A percentile compares a stretch with the other conserved stretches of the same genome.
Evolutionary conservation across 2,888 invertebrate species (phyloP).

Genomic region (Drosophila formosana): DNA sequence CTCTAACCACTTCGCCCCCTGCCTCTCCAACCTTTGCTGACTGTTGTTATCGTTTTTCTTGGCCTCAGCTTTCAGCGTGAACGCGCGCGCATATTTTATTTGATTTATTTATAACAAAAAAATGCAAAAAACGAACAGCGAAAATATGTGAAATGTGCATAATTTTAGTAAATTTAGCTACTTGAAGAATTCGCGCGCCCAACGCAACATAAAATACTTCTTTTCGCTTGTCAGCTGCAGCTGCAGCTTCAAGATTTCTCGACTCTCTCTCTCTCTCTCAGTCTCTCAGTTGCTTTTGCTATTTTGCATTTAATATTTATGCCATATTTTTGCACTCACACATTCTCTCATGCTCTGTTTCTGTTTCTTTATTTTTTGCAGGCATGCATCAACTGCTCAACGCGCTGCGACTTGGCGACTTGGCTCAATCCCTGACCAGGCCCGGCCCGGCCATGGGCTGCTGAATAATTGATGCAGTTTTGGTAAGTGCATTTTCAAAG

Average conservation of each 20-base stretch:
- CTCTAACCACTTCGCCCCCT: constrained; percentile 8
- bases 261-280: constrained; percentile 10
- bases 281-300: too few species aligned
- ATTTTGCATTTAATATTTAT: constrained; percentile 80
- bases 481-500: constrained; percentile 78
- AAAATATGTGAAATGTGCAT: constrained; percentile 54
- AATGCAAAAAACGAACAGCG: background rate
- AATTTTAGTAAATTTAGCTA: constrained; percentile 71
- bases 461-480: constrained; percentile 81
- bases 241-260: constrained; percentile 46
- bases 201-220: constrained; percentile 1
- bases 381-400: constrained; percentile 81
- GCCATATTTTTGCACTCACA: constrained; percentile 50
- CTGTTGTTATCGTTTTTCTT: constrained; percentile 61
- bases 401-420: constrained; percentile 76
- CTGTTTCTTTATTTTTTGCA: constrained; percentile 58
- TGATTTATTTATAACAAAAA: constrained; percentile 76
- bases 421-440: constrained; percentile 77
- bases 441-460: constrained; percentile 70
- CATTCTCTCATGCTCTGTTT: constrained; percentile 7
- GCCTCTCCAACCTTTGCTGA: constrained; percentile 2
- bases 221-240: constrained; percentile 4
- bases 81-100: constrained; percentile 81
- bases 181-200: constrained; percentile 52
- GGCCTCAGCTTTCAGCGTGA: constrained; percentile 73